Evolutionary conservation across 2,113 vertebrate species (phyloP), one percentile per base, ranked within the genome.

Genomic region (Cinclus mexicanus): DNA sequence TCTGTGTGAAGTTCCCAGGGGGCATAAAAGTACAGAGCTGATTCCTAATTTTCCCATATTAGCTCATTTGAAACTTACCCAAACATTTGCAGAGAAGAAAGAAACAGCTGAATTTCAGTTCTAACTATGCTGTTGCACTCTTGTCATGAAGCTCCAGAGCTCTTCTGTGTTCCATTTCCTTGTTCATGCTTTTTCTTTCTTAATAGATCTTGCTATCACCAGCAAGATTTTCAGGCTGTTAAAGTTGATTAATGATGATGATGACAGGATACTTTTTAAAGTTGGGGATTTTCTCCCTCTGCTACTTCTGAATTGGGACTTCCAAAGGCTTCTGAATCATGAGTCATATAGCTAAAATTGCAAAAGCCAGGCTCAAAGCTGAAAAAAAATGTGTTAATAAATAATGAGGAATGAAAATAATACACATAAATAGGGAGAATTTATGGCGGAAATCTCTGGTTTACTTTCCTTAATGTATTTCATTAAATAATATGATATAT

Each of bases 241-340:
- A 52, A 85, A 87, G 80, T 7, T 90, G 55, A 85, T 92, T 93
- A 87, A 80, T 67, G 57, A 47, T 85, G 57, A 47, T 85, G 19
- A 70, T 92, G 64, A 89, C 57, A 93, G 12, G 61, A 76, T 82
- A 46, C 35, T 70, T 95, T 55, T 61, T 77, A 70, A 80, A 79
- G 37, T 2, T 85, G 16, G 4, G 4, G 0, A 4, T 59, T 49
- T 91, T 75, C 28, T 21, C n/a, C 9, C 3, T 42, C 17, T 72
- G 12, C 42, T 72, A 14, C 42, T 79, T 82, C 63, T 90, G 67
- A 67, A 72, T 8, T 31, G 25, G 25, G 15, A 90, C 76, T 92
- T 96, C 83, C 93, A 89, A 96, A 96, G 39, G 24, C 41, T 81
- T 85, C 52, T 60, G 65, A 90, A 71, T 2, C 5, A 63, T 95